These are phyloP conservation scores for Napeogenes sylphis DNA, from an alignment of 2,888 invertebrate genomes.

Conservation along the genomic window DNA sequence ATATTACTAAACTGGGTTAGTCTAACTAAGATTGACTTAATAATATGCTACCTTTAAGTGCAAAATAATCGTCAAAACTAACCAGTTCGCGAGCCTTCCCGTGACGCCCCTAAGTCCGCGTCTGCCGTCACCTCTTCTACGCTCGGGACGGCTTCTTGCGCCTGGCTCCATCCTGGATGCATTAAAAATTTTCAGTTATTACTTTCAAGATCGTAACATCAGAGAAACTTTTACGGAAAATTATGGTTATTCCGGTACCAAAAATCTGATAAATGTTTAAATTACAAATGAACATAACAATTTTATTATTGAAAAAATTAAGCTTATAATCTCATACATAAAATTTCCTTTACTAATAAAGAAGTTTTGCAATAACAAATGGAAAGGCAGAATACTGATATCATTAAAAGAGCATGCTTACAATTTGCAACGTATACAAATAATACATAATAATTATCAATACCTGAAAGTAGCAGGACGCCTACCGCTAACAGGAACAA, in stretches of 20 bases:
- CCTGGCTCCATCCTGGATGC: slow-evolving; percentile 63
- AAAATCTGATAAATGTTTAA: too few species aligned
- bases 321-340: too few species aligned
- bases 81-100: slow-evolving; percentile 95
- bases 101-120: slow-evolving; percentile 87
- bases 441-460: slow-evolving; percentile 36
- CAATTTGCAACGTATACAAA: neutral
- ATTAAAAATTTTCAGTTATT: neutral
- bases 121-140: slow-evolving; percentile 80
- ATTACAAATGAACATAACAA: too few species aligned
- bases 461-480: slow-evolving; percentile 65
- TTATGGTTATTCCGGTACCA: too few species aligned
- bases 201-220: neutral
- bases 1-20: too few species aligned
- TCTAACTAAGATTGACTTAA: too few species aligned
- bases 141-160: slow-evolving; percentile 65
- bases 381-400: neutral
- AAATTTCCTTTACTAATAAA: too few species aligned
- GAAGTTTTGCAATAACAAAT: too few species aligned
- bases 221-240: too few species aligned
- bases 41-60: neutral
- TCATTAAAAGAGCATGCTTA: neutral
- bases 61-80: slow-evolving; percentile 27
- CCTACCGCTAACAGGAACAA: slow-evolving; percentile 55
- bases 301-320: too few species aligned